Percentiles rank a stretch among this genome's conserved stretches.
These are phyloP conservation scores for Eulimnadia texana DNA, from an alignment of 1,140 invertebrate genomes.

Conservation along the genomic window DNA sequence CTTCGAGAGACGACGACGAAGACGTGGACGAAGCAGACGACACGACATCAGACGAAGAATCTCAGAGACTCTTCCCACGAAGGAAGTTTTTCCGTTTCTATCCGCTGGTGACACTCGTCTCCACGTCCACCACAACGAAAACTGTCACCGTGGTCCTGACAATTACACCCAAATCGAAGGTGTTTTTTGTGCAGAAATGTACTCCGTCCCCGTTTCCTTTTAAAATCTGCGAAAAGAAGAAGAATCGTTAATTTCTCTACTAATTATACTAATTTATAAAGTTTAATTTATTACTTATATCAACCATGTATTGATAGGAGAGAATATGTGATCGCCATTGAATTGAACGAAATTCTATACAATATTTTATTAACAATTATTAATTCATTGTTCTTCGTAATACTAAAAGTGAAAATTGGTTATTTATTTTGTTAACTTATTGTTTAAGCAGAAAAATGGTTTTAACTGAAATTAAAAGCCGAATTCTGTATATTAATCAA, in stretches of 20 bases:
- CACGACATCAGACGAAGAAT: neutral
- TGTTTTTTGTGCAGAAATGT: conserved; percentile 10
- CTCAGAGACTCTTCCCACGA: neutral
- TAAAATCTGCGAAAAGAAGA: neutral
- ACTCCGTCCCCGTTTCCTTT: conserved; percentile 11
- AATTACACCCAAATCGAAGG: neutral
- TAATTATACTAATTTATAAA: no score
- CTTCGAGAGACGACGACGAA: neutral
- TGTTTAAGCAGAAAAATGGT: no score
- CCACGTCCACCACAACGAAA: neutral
- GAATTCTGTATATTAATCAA: no score
- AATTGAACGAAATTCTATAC: no score
- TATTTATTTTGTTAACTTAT: no score
- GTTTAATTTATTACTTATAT: no score
- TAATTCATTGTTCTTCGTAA: no score
- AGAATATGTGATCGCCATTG: no score
- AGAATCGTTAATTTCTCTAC: neutral
- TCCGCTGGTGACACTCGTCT: conserved; percentile 2
- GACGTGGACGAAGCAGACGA: neutral
- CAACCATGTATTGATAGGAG: no score
- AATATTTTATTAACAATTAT: no score
- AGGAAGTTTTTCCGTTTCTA: neutral
- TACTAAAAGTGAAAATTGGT: no score
- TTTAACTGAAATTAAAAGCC: no score
- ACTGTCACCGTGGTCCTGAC: neutral